Percentiles rank a stretch among this genome's conserved stretches.
These are phyloP conservation scores for Collichthys lucidus DNA, from an alignment of 2,113 vertebrate genomes.

Conservation along the genomic window DNA sequence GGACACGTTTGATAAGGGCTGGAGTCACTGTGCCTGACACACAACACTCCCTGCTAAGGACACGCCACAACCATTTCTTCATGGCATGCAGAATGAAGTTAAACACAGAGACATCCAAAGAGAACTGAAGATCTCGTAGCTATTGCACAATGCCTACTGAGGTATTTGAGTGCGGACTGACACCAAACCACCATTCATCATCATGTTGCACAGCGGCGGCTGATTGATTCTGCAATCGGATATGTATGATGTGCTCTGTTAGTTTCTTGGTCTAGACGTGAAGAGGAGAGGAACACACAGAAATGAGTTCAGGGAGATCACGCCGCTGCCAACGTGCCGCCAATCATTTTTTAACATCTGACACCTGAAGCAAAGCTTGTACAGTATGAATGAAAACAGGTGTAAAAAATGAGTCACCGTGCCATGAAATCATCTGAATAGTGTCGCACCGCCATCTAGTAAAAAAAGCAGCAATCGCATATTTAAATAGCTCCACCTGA, in stretches of 20 bases:
- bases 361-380: slow-evolving; percentile 41
- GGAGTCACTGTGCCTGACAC: slow-evolving; percentile 48
- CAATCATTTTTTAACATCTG: slow-evolving; percentile 36
- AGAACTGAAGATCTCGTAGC: background rate
- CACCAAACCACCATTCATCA: slow-evolving; percentile 49
- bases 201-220: slow-evolving; percentile 20
- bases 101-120: slow-evolving; percentile 44
- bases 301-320: slow-evolving; percentile 18
- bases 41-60: slow-evolving; percentile 56
- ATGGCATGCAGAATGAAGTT: slow-evolving; percentile 42
- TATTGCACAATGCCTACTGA: slow-evolving; percentile 22
- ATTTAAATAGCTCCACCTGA: slow-evolving; percentile 57
- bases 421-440: slow-evolving; percentile 69
- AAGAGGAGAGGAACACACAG: slow-evolving; percentile 29
- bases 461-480: slow-evolving; percentile 58
- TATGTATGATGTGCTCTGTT: slow-evolving; percentile 20
- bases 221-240: slow-evolving; percentile 62
- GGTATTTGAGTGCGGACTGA: slow-evolving; percentile 26
- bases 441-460: slow-evolving; percentile 48
- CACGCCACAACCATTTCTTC: slow-evolving; percentile 55
- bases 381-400: slow-evolving; percentile 59
- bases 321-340: slow-evolving; percentile 14
- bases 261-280: slow-evolving; percentile 67
- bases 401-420: slow-evolving; percentile 57
- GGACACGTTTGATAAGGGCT: slow-evolving; percentile 69